A percentile compares a stretch with the other conserved stretches of the same genome.
Conservation (phyloP, 2,888 invertebrate species). For the Amblyjoppa proteus region DNA sequence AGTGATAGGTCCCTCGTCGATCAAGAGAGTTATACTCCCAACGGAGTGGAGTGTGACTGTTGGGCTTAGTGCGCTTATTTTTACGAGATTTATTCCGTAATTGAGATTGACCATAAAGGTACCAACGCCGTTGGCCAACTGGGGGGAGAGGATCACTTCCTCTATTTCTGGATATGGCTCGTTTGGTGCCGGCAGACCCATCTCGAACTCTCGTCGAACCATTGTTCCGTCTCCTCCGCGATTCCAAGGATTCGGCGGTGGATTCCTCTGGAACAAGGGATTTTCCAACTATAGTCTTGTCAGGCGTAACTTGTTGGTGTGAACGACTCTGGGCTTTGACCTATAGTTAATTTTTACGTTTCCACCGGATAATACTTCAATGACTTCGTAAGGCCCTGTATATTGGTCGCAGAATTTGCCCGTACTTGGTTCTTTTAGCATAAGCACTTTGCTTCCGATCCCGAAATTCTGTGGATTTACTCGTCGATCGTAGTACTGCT, state of each 20-base stretch:
- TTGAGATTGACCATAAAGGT: background rate
- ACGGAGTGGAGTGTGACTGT: background rate
- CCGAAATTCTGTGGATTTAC: constrained; percentile 36
- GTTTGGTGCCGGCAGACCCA: too few relatives aligned
- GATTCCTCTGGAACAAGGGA: too few relatives aligned
- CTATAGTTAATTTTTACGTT: constrained; percentile 41
- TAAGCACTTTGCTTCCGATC: constrained; percentile 43
- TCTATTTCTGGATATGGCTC: background rate
- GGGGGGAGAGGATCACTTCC: background rate
- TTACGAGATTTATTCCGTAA: background rate
- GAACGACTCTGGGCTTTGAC: background rate
- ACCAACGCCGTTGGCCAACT: background rate
- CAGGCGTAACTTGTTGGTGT: background rate
- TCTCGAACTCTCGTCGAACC: too few relatives aligned
- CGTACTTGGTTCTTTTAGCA: constrained; percentile 47
- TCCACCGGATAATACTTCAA: too few relatives aligned
- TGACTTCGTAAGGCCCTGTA: constrained; percentile 54
- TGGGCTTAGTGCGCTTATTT: too few relatives aligned
- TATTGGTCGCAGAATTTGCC: constrained; percentile 63
- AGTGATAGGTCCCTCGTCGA: too few relatives aligned
- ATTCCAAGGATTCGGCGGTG: too few relatives aligned
- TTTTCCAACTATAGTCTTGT: too few relatives aligned
- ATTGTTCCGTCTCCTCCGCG: too few relatives aligned
- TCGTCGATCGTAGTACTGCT: constrained; percentile 59
- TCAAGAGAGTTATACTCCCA: too few relatives aligned